Evolutionary conservation across 92 coral and sea anemone genomes (phyloP).

Genomic region (Zoanthus sansibaricus): DNA sequence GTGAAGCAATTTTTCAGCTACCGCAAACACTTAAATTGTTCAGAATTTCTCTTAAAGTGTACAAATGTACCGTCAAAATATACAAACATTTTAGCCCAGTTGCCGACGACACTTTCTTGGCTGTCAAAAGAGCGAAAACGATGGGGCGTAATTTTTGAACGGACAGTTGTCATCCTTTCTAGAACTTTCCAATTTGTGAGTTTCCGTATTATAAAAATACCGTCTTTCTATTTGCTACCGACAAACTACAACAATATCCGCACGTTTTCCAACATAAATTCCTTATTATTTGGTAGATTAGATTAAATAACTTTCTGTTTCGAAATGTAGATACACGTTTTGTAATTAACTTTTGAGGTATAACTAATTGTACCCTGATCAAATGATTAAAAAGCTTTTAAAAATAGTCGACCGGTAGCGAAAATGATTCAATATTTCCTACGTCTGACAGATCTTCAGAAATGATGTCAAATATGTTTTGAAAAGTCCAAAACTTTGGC

Average conservation of each 20-base stretch:
- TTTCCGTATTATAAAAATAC: slow-evolving; percentile 22
- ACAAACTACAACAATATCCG: slow-evolving; percentile 2
- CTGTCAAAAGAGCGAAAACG: background rate
- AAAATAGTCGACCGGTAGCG: background rate
- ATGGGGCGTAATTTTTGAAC: background rate
- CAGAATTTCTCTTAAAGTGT: too few species aligned
- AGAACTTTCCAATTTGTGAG: background rate
- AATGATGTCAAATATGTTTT: background rate
- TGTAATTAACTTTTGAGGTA: slow-evolving; percentile 15
- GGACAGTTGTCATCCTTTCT: slow-evolving; percentile 22
- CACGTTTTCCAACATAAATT: background rate
- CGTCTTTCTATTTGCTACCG: slow-evolving; percentile 10
- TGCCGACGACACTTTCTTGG: background rate
- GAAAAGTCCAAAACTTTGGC: background rate
- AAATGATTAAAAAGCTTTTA: slow-evolving; percentile 30
- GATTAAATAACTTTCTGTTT: slow-evolving; percentile 27
- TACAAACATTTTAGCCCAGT: too few species aligned
- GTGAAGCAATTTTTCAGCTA: too few species aligned
- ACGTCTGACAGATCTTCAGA: slow-evolving; percentile 4
- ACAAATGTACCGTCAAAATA: too few species aligned
- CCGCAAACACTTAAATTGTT: too few species aligned
- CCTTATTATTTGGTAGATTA: slow-evolving; percentile 1
- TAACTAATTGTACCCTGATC: slow-evolving; percentile 15
- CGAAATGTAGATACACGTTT: slow-evolving; percentile 29
- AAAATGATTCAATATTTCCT: slow-evolving; percentile 1